A percentile compares a stretch with the other conserved stretches of the same genome.
Conservation (phyloP, 2,888 invertebrate species). For the Boloria selene region DNA sequence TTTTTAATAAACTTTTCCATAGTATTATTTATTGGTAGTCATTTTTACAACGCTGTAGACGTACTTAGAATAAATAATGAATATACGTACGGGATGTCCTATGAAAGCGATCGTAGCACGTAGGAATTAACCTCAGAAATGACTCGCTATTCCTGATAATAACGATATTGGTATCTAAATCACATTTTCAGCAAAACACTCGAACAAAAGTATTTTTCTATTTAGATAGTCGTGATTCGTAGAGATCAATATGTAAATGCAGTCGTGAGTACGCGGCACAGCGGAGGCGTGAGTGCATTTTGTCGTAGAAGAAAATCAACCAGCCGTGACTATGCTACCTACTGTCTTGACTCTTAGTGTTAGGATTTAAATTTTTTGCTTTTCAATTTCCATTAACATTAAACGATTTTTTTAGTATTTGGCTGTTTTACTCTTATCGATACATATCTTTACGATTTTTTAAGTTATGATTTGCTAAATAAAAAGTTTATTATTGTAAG, state of each 20-base stretch:
- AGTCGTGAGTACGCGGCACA: conserved; percentile 60
- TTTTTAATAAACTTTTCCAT: too few species aligned
- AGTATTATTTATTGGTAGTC: too few species aligned
- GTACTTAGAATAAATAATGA: too few species aligned
- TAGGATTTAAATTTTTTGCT: conserved; percentile 9
- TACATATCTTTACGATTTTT: too few species aligned
- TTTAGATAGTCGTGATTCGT: conserved; percentile 64
- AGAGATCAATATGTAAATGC: conserved; percentile 67
- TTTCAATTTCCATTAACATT: not conserved
- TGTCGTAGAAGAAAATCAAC: conserved; percentile 60
- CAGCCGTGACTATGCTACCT: conserved; percentile 39
- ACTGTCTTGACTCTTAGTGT: conserved; percentile 20
- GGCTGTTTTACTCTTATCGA: not conserved
- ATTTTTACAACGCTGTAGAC: too few species aligned
- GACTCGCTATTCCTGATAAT: too few species aligned
- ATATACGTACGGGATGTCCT: too few species aligned
- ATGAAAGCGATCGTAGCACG: too few species aligned
- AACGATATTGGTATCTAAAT: too few species aligned
- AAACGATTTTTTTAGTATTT: not conserved
- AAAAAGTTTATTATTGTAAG: too few species aligned
- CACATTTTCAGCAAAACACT: not conserved
- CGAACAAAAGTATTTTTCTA: conserved; percentile 49
- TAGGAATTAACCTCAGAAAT: too few species aligned
- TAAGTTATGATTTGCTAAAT: too few species aligned
- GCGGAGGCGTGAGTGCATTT: conserved; percentile 72